Conservation (phyloP, 2,888 invertebrate genomes). For the Catocala sponsa region DNA sequence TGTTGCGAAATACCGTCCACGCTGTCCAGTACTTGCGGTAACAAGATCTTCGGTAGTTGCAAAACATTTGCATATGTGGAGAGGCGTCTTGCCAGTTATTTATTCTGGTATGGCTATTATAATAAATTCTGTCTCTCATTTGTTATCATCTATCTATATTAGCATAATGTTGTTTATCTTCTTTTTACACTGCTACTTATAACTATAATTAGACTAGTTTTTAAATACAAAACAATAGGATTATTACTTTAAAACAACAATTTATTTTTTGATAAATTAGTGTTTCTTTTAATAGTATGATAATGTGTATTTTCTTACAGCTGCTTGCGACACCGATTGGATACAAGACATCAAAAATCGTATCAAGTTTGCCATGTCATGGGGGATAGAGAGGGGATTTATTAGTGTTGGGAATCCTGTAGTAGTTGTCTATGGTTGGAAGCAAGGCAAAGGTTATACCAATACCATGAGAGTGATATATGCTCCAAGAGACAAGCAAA, state of each 20-base stretch:
- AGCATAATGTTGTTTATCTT: too few relatives aligned
- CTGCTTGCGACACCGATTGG: slow-evolving; percentile 83
- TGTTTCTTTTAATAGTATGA: too few relatives aligned
- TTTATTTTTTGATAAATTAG: too few relatives aligned
- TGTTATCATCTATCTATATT: too few relatives aligned
- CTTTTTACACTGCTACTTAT: too few relatives aligned
- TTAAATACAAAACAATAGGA: too few relatives aligned
- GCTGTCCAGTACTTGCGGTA: slow-evolving; percentile 91
- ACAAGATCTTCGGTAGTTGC: slow-evolving; percentile 89
- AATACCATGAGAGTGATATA: slow-evolving; percentile 91
- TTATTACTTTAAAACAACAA: too few relatives aligned
- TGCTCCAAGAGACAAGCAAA: slow-evolving; percentile 51
- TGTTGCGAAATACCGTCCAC: slow-evolving; percentile 90
- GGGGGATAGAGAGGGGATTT: slow-evolving; percentile 89
- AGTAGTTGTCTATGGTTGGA: slow-evolving; percentile 92
- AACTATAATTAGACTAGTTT: too few relatives aligned
- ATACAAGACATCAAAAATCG: slow-evolving; percentile 88
- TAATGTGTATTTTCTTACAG: slow-evolving; percentile 32
- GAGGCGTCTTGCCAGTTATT: slow-evolving; percentile 90
- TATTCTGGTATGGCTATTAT: slow-evolving; percentile 85
- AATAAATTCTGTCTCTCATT: too few relatives aligned
- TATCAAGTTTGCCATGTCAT: slow-evolving; percentile 87
- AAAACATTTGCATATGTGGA: slow-evolving; percentile 90
- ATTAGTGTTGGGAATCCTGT: slow-evolving; percentile 91
- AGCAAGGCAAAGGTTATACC: slow-evolving; percentile 90